Evolutionary conservation across 2,888 invertebrate species (phyloP).

Genomic region (Campopleginae sp.): DNA sequence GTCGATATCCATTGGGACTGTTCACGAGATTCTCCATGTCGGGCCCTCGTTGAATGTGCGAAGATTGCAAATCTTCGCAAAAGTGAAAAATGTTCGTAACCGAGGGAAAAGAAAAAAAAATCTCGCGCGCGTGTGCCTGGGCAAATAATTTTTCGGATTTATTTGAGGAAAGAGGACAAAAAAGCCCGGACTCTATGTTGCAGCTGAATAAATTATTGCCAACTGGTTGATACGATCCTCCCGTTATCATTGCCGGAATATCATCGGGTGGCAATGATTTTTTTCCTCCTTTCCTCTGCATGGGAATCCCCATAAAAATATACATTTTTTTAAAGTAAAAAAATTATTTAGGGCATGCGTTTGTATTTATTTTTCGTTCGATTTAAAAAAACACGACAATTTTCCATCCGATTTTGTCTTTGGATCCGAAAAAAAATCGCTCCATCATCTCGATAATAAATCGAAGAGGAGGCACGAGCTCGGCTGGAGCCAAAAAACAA

Average conservation of each 20-base stretch:
- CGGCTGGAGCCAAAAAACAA: too few relatives aligned
- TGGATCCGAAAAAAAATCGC: too few relatives aligned
- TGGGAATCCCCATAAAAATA: too few relatives aligned
- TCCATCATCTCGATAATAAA: too few relatives aligned
- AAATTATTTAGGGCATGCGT: too few relatives aligned
- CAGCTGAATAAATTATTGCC: conserved; percentile 18
- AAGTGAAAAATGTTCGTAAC: conserved; percentile 7
- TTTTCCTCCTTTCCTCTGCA: neutral
- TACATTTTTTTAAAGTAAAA: too few relatives aligned
- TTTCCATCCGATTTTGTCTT: too few relatives aligned
- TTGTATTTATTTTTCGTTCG: too few relatives aligned
- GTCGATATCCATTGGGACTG: conserved; percentile 61
- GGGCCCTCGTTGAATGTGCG: neutral
- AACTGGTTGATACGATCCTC: conserved; percentile 15
- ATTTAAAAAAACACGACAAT: too few relatives aligned
- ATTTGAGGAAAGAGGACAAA: neutral
- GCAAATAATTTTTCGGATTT: neutral
- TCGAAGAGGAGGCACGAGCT: too few relatives aligned
- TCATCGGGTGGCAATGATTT: neutral
- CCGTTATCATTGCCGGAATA: conserved; percentile 23
- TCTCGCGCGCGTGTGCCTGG: neutral
- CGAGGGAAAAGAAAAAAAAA: too few relatives aligned
- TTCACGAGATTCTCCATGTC: conserved; percentile 61
- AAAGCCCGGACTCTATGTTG: neutral
- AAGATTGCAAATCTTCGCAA: conserved; percentile 8